Base-by-base conservation (phyloP, 2,113 vertebrate genomes). In the Prolemur simus region DNA sequence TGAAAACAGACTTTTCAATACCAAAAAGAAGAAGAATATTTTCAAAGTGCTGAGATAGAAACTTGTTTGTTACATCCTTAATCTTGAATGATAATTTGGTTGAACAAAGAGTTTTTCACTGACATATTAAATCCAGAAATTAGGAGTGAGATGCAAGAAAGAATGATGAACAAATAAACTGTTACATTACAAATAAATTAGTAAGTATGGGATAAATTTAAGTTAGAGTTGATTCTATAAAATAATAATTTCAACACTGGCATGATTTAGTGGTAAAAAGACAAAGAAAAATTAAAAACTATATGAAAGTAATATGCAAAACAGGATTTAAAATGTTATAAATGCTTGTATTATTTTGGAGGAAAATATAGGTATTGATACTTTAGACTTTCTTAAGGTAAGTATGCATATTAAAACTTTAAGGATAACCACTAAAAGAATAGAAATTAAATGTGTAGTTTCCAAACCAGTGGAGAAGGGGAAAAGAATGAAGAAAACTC, bases 81-180 rank as follows among this genome's bases (percentile, higher is more conserved):
- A 23, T 88, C 49, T 93, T 93, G 37, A 92, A 66, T 77, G 52
- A 34, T 74, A 88, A 60, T 68, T 91, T 96, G 49, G 42, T 13
- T 95, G 54, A 95, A n/a, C 8, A 58, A n/a, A 83, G 68, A 83
- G 64, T 87, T 87, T 95, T 90, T 87, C 42, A 85, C 18, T 94
- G 52, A 56, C 15, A 54, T 58, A 54, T 66, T 73, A 95, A 74
- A 80, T 52, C 20, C n/a, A 71, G 25, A 86, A 94, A 85, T 88
- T n/a, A 73, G 29, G 39, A 93, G 11, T 93, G n/a, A 88, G 49
- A 49, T 69, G 5, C 32, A 89, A 64, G 78, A 68, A 81, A 39
- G 15, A 77, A 94, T 49, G 9, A 76, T 77, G 21, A 78, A 86
- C n/a, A 86, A 27, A 87, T 60, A 27, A 60, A 60, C 58, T 60